A percentile compares a stretch with the other conserved stretches of the same genome.
These are phyloP conservation scores for Varecia variegata DNA, from an alignment of 2,797 vertebrate species.

Conservation along the genomic window DNA sequence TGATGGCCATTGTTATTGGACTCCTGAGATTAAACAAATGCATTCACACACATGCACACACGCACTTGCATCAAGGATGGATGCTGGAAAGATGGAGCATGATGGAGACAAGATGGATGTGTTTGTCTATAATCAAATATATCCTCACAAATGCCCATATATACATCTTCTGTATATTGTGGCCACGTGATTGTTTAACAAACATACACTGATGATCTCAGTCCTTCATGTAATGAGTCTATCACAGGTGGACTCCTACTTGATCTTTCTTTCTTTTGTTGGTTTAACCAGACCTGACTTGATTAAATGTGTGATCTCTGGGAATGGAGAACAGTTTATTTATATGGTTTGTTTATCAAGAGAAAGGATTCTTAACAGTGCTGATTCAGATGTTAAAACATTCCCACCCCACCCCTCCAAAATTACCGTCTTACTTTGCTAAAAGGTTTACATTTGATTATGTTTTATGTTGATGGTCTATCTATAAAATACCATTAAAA, in stretches of 20 bases:
- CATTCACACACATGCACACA: background rate
- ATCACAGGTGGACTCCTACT: background rate
- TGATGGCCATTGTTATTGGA: background rate
- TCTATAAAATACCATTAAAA: slow-evolving; percentile 22
- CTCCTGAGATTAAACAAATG: background rate
- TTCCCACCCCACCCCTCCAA: background rate
- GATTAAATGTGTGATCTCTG: background rate
- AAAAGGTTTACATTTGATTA: slow-evolving; percentile 34
- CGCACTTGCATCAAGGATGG: background rate
- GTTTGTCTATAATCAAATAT: background rate
- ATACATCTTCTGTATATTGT: background rate
- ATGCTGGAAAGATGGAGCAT: background rate
- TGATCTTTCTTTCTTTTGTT: background rate
- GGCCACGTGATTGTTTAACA: background rate
- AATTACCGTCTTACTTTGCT: slow-evolving; percentile 23
- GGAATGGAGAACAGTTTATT: background rate
- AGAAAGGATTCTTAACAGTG: background rate
- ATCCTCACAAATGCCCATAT: background rate
- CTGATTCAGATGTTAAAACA: slow-evolving; percentile 22
- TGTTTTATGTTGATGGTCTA: slow-evolving; percentile 37
- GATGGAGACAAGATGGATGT: background rate
- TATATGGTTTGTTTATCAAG: background rate
- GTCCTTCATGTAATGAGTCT: background rate
- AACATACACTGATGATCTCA: background rate
- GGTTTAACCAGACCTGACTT: background rate